Base-by-base conservation (phyloP, 2,888 invertebrate species). In the Allolobophora icterica region DNA sequence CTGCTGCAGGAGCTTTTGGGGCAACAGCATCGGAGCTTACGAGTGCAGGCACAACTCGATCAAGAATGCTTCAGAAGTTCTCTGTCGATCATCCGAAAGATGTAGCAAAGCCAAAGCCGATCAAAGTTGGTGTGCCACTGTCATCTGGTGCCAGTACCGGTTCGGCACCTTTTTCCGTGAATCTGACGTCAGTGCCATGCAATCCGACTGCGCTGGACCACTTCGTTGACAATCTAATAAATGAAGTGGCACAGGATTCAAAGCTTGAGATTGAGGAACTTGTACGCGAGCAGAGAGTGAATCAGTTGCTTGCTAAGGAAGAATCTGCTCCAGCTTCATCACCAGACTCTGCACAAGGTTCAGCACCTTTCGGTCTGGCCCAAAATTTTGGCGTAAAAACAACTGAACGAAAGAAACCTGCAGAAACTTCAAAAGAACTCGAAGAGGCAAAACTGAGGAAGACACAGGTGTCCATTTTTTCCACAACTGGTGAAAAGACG, bases 211-310 rank as follows among this genome's bases (percentile, higher is more conserved):
- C 84, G 35, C 35, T 90, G 38, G 90, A 90, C 84, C 83, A 90
- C 24, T 90, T 90, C 34, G 83, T 84, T 24, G 90, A 90, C 84
- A 90, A 90, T n/a, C 83, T 90, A 38, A 90, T 90, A 38, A 90
- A 90, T 19, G 45, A 90, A 15, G 90, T 90, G n/a, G 90, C 90
- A 17, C 90, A 90, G 84, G 90, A 90, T 40, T 84, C 84, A 38
- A 90, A 84, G 84, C 84, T 42, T 11, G 90, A 90, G 84, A 71
- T 90, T 24, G 90, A 38, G 24, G 84, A 34, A 42, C 42, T 90
- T 42, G 90, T 42, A 21, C 35, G 38, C 17, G 83, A 90, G 33
- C 58, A 90, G 38, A 38, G 38, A 33, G 30, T 71, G 19, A 58
- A 13, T 58, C 45, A 71, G 58, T 42, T 34, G n/a, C 40, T 40